Percentiles rank a stretch among this genome's conserved stretches.
Evolutionary conservation across 2,797 vertebrate genomes (phyloP).

Genomic region (Microctenopoma lineatum): DNA sequence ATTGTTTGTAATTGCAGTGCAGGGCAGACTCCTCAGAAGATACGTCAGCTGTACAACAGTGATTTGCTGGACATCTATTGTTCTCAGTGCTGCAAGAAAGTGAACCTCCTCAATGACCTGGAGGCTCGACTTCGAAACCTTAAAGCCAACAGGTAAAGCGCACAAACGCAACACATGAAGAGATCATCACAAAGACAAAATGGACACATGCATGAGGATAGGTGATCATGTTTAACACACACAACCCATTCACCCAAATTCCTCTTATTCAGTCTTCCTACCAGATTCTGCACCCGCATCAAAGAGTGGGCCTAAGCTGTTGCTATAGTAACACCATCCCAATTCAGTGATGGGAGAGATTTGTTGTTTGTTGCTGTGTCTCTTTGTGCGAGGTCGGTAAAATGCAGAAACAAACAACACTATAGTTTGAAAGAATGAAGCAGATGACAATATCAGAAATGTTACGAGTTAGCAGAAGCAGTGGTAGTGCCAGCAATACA

Average conservation of each 20-base stretch:
- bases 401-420: conserved; percentile 1
- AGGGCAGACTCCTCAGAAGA: conserved; percentile 93
- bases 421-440: neutral
- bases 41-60: conserved; percentile 86
- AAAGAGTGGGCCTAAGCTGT: conserved; percentile 42
- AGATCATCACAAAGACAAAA: neutral
- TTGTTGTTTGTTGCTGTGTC: conserved; percentile 25
- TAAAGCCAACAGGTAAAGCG: conserved; percentile 90
- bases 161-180: neutral
- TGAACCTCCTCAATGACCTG: conserved; percentile 94
- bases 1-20: conserved; percentile 78
- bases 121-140: conserved; percentile 94
- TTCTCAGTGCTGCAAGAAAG: conserved; percentile 96
- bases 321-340: conserved; percentile 62
- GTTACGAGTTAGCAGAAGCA: neutral
- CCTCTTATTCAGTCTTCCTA: conserved; percentile 17
- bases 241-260: conserved; percentile 19
- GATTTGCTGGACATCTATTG: conserved; percentile 94
- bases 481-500: neutral
- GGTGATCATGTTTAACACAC: neutral
- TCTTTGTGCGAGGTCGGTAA: conserved; percentile 2
- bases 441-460: neutral
- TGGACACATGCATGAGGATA: neutral
- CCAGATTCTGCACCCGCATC: conserved; percentile 45
- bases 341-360: conserved; percentile 13